Evolutionary conservation across 2,797 vertebrate species (phyloP), one percentile per base, ranked within the genome.

Genomic region (Gambelia wislizenii): DNA sequence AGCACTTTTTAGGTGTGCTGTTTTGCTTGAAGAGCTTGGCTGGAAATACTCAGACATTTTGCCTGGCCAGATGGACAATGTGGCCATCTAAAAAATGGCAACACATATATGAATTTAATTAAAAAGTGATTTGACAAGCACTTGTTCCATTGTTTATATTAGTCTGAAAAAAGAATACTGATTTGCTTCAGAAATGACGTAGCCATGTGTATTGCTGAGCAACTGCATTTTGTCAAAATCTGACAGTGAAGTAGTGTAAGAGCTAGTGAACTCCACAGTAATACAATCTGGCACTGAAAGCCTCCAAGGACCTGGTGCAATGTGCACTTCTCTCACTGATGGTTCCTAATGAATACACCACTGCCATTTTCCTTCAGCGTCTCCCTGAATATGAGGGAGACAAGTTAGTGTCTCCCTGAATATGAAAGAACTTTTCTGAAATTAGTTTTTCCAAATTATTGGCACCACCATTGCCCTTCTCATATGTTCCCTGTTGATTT

Each of bases 41-140:
- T 95, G 91, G 88, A 93, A 95, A 93, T 92, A 72, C 80, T 90
- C 86, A 91, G 93, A 91, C 96, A 95, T 96, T 96, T 95, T 96
- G 96, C 88, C 86, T 83, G 86, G 94, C 94, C 96, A 97, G 97
- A 97, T 97, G 96, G 96, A 95, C 90, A 89, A 92, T 88, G 90
- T 96, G 95, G 93, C 94, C 96, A 96, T 96, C 97, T 97, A 94
- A 94, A 95, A 97, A 95, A 95, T 67, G 93, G 92, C 85, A 97
- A 96, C 94, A 96, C 96, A 96, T 96, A 93, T 86, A 96, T 94
- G 96, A 95, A 96, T 96, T 96, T 96, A 96, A 97, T 97, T 96
- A 95, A 88, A 91, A 95, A 94, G 85, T 92, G 89, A 94, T 95
- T 93, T 97, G 96, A 97, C 95, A 96, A 94, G 92, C 83, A 91